A percentile compares a stretch with the other conserved stretches of the same genome.
These are phyloP conservation scores for Diplodus puntazzo DNA, from an alignment of 2,797 vertebrate genomes.

Conservation along the genomic window DNA sequence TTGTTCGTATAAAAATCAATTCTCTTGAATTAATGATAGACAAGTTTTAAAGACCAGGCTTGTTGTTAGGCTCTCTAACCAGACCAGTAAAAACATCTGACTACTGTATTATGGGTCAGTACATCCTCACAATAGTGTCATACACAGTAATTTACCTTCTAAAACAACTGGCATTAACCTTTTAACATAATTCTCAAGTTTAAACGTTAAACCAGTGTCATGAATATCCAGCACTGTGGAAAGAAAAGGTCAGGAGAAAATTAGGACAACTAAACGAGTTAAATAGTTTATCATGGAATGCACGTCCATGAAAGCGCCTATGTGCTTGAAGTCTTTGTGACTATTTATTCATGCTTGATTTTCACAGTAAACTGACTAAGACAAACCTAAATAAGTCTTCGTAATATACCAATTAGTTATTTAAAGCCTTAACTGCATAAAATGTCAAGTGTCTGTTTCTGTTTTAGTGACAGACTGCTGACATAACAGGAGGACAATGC, in stretches of 20 bases:
- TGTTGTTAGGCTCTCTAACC: no score
- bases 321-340: neutral
- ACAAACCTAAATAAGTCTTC: neutral
- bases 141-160: no score
- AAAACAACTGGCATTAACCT: neutral
- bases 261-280: slow-evolving; percentile 5
- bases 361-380: neutral
- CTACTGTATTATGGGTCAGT: no score
- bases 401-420: neutral
- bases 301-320: neutral
- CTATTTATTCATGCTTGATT: neutral
- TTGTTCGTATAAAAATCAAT: no score
- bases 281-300: neutral
- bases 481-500: neutral
- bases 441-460: neutral
- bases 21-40: neutral
- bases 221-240: no score
- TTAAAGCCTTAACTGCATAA: neutral
- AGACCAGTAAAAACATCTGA: no score
- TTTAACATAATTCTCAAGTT: neutral
- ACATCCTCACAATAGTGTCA: no score
- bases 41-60: neutral
- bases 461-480: neutral
- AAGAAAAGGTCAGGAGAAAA: neutral
- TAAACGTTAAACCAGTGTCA: neutral